These are phyloP conservation scores for Griposia aprilina DNA, from an alignment of 2,888 invertebrate genomes.

Conservation along the genomic window DNA sequence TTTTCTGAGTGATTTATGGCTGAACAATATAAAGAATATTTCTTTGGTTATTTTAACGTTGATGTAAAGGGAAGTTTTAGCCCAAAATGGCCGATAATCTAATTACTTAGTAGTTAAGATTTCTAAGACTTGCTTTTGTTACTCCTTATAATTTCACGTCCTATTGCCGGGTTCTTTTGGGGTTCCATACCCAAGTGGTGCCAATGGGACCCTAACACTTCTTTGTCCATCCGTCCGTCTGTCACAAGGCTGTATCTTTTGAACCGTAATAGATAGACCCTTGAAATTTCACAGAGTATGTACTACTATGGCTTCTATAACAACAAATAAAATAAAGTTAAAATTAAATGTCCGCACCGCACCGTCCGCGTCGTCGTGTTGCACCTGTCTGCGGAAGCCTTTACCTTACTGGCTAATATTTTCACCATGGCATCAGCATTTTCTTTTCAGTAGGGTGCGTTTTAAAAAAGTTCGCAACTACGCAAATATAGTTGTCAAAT, in stretches of 20 bases:
- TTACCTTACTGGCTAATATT: too few species aligned
- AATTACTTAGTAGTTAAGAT: conserved; percentile 11
- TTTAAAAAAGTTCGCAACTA: too few species aligned
- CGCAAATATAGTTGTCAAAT: too few species aligned
- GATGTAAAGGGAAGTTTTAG: not conserved
- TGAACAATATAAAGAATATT: conserved; percentile 18
- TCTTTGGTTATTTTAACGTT: conserved; percentile 15
- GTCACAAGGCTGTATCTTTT: not conserved
- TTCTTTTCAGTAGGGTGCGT: too few species aligned
- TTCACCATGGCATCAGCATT: too few species aligned
- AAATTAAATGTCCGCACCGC: too few species aligned
- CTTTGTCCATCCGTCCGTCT: not conserved
- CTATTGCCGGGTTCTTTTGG: not conserved
- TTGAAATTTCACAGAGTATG: not conserved
- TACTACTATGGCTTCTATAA: not conserved
- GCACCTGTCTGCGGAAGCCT: too few species aligned
- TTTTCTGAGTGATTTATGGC: conserved; percentile 47
- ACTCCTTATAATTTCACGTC: not conserved
- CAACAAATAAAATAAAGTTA: not conserved
- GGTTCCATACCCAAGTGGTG: not conserved
- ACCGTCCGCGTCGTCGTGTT: too few species aligned
- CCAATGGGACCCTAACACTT: too few species aligned
- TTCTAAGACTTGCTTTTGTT: not conserved
- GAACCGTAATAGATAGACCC: not conserved
- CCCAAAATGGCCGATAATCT: not conserved